Evolutionary conservation across 2,113 vertebrate species (phyloP).

Genomic region (Mungos mungo): DNA sequence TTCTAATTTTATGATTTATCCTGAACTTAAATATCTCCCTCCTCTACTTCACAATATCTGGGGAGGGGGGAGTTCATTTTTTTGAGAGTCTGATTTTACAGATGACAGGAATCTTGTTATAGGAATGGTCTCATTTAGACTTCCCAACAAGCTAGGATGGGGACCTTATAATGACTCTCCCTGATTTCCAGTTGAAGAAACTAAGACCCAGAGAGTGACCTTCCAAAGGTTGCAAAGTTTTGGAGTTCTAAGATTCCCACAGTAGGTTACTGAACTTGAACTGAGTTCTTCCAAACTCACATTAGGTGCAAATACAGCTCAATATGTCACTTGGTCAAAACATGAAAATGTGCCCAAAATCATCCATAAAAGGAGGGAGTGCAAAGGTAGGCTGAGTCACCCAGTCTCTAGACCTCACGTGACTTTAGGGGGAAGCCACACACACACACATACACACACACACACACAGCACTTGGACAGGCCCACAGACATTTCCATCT

Average conservation of each 20-base stretch:
- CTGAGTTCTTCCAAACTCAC: not conserved
- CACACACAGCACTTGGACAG: not conserved
- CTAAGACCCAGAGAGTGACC: not conserved
- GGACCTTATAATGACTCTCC: not conserved
- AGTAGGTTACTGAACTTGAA: not conserved
- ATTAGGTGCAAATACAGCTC: not conserved
- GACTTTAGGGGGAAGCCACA: not conserved
- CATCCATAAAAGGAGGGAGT: not conserved
- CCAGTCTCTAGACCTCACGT: accelerated
- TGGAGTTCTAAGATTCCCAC: not conserved
- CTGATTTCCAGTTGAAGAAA: not conserved
- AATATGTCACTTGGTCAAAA: not conserved
- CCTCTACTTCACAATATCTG: not conserved
- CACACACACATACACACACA: not conserved
- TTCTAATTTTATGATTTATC: not conserved
- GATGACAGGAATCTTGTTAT: not conserved
- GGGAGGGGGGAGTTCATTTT: not conserved
- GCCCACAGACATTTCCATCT: not conserved
- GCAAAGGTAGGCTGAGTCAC: not conserved
- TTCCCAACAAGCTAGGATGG: not conserved
- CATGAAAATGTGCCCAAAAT: not conserved
- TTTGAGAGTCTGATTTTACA: not conserved
- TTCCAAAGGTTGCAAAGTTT: not conserved
- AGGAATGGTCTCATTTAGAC: not conserved
- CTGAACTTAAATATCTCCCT: not conserved